phyloP scores from a whole-genome alignment of 2,113 vertebrate genomes.

The Okapia johnstoni region DNA sequence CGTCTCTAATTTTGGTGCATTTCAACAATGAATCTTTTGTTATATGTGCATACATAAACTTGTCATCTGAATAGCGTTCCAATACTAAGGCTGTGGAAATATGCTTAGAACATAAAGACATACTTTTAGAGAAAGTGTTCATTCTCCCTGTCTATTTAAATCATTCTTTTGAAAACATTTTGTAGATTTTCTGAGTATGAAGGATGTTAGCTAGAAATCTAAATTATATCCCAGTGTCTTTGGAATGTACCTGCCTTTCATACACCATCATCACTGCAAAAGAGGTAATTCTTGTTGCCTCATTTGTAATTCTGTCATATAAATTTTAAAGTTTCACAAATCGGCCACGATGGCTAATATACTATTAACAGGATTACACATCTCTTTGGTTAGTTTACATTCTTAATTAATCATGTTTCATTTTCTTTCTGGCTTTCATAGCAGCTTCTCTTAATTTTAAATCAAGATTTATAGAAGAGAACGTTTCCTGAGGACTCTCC shows the following conservation, averaged over 20 bases:
- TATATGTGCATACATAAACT: not conserved
- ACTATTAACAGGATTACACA: not conserved
- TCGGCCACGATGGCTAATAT: not conserved
- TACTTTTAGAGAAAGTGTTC: not conserved
- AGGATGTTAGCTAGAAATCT: not conserved
- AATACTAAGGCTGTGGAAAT: not conserved
- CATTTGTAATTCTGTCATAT: not conserved
- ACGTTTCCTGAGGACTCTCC: not conserved
- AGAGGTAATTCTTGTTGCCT: not conserved
- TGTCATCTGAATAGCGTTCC: not conserved
- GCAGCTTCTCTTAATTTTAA: constrained; percentile 25
- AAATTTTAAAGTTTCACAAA: not conserved
- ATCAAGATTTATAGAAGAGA: constrained; percentile 37
- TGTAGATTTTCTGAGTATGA: not conserved
- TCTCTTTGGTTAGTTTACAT: constrained; percentile 1
- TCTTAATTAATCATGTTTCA: constrained; percentile 12
- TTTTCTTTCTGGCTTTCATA: constrained; percentile 8
- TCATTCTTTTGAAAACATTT: not conserved
- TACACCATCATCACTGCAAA: not conserved
- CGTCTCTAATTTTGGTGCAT: not conserved
- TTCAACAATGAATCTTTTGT: not conserved
- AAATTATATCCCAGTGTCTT: not conserved
- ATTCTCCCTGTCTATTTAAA: not conserved
- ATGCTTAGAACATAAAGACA: not conserved
- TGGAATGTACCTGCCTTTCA: not conserved